Percentiles rank a stretch among this genome's conserved stretches.
Conservation (phyloP, 2,113 vertebrate genomes). For the Budorcas taxicolor region DNA sequence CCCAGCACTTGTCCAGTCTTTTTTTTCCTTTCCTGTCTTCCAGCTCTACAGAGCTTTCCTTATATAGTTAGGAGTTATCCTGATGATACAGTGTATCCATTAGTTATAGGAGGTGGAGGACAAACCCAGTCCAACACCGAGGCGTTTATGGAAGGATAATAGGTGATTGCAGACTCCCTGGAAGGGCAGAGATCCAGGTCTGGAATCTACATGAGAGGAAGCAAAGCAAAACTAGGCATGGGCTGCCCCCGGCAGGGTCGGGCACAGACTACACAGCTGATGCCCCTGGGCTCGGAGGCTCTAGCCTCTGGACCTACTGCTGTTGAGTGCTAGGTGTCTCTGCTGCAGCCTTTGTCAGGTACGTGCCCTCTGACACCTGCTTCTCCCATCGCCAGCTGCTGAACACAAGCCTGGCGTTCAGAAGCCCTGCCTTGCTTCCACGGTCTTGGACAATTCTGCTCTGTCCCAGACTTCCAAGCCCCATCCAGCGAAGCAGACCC, state of each 20-base stretch:
- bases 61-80: not conserved
- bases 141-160: not conserved
- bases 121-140: not conserved
- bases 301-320: not conserved
- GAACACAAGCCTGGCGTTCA: no score
- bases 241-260: rapidly evolving
- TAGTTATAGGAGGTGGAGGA: not conserved
- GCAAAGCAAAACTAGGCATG: not conserved
- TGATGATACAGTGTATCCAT: not conserved
- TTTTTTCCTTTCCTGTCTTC: not conserved
- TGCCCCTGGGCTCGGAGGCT: not conserved
- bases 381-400: not conserved
- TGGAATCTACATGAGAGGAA: not conserved
- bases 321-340: not conserved
- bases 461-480: not conserved
- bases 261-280: not conserved
- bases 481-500: not conserved
- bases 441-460: not conserved
- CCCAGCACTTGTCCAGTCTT: not conserved
- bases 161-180: not conserved
- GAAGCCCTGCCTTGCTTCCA: not conserved
- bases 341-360: not conserved
- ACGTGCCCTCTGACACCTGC: not conserved
- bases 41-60: not conserved
- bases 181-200: not conserved